phyloP scores from a whole-genome alignment of 2,797 vertebrate species.

The Myotis daubentonii region DNA sequence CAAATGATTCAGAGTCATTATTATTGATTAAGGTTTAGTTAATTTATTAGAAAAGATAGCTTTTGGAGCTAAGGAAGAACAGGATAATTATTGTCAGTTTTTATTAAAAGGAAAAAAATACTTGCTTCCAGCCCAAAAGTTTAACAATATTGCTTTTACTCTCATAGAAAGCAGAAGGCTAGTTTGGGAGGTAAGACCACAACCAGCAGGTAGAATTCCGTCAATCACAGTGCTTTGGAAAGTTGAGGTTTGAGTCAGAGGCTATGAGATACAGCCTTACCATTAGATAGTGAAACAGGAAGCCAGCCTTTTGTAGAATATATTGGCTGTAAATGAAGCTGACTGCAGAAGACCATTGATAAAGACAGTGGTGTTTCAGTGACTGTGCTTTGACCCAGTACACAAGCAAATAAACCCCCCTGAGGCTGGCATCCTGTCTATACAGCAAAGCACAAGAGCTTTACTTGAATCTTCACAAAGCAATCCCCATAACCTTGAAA shows the following conservation, averaged over 20 bases:
- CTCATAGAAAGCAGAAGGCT: not conserved
- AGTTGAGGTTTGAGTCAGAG: not conserved
- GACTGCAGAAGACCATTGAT: not conserved
- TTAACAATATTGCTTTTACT: not conserved
- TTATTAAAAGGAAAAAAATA: not conserved
- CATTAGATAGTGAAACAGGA: not conserved
- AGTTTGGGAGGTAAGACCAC: not conserved
- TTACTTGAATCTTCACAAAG: not conserved
- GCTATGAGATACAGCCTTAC: not conserved
- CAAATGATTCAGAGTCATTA: not conserved
- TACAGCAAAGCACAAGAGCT: not conserved
- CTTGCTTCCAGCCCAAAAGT: not conserved
- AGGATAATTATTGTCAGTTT: slow-evolving; percentile 13
- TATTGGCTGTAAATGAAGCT: not conserved
- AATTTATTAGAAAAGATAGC: not conserved
- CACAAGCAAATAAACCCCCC: not conserved
- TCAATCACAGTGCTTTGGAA: not conserved
- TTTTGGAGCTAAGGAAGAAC: not conserved
- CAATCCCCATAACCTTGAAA: not conserved
- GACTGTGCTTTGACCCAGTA: not conserved
- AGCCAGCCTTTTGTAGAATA: not conserved
- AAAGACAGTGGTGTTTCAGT: not conserved
- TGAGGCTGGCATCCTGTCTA: not conserved
- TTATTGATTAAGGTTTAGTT: not conserved
- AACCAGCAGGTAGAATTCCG: not conserved